Evolutionary conservation across 53 echinoderm and acorn worm genomes (phyloP).

Genomic region (Glandiceps talaboti): DNA sequence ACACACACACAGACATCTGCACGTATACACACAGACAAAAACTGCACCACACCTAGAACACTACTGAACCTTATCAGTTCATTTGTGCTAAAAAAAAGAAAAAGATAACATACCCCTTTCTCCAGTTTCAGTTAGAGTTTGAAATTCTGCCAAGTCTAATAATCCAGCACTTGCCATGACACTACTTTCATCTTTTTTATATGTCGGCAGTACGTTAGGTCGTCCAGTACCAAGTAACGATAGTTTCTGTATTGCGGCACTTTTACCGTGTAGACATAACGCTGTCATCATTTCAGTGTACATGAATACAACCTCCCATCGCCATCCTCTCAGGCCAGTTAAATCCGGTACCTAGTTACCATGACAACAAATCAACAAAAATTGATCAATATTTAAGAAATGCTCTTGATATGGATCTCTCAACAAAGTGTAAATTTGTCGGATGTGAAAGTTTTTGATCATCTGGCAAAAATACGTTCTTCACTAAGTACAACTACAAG

Average conservation of each 20-base stretch:
- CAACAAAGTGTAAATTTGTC: no score
- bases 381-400: no score
- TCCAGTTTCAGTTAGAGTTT: neutral
- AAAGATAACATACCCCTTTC: neutral
- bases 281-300: conserved; percentile 66
- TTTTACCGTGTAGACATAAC: conserved; percentile 76
- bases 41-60: no score
- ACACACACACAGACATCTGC: no score
- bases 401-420: no score
- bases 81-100: no score
- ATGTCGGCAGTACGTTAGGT: conserved; percentile 3
- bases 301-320: conserved; percentile 87
- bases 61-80: no score
- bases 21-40: no score
- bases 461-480: no score
- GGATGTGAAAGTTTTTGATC: no score
- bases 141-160: conserved; percentile 65
- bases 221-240: conserved; percentile 67
- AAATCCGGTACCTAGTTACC: conserved; percentile 47
- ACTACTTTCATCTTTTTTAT: neutral
- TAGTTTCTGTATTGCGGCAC: conserved; percentile 63
- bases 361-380: neutral
- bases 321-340: conserved; percentile 75
- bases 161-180: conserved; percentile 71
- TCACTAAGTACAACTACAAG: no score